Evolutionary conservation across 1,140 invertebrate species (phyloP).

Genomic region (Cheumatopsyche charites): DNA sequence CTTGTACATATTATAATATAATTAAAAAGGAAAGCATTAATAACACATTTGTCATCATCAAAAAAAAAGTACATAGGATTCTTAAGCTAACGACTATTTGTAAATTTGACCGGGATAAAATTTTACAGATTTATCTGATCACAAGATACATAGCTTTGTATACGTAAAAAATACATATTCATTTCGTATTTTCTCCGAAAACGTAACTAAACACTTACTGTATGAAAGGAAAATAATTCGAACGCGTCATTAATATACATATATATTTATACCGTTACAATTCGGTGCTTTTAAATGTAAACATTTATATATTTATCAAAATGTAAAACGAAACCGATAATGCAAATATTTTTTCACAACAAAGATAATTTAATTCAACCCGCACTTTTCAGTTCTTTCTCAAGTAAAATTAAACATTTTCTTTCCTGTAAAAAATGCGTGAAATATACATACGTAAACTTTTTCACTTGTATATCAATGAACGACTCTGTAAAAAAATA

Average conservation of each 20-base stretch:
- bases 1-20: conserved; percentile 20
- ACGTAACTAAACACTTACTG: neutral
- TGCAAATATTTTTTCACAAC: neutral
- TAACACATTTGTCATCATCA: neutral
- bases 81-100: conserved; percentile 8
- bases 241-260: conserved; percentile 13
- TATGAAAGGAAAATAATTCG: conserved; percentile 15
- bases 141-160: conserved; percentile 20
- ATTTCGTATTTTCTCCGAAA: conserved; percentile 1
- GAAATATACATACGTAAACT: conserved; percentile 18
- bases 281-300: conserved; percentile 19
- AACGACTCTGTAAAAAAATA: neutral
- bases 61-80: neutral
- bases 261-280: conserved; percentile 10
- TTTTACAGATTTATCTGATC: conserved; percentile 7
- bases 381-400: too few relatives aligned
- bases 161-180: conserved; percentile 22
- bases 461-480: neutral
- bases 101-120: conserved; percentile 8
- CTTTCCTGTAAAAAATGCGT: neutral
- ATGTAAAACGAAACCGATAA: neutral
- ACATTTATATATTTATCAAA: conserved; percentile 10
- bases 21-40: neutral
- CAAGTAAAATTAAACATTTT: too few relatives aligned
- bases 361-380: too few relatives aligned